Percentiles rank a stretch among this genome's conserved stretches.
Evolutionary conservation across 2,797 vertebrate species (phyloP).

Genomic region (Clarias platycephalus): DNA sequence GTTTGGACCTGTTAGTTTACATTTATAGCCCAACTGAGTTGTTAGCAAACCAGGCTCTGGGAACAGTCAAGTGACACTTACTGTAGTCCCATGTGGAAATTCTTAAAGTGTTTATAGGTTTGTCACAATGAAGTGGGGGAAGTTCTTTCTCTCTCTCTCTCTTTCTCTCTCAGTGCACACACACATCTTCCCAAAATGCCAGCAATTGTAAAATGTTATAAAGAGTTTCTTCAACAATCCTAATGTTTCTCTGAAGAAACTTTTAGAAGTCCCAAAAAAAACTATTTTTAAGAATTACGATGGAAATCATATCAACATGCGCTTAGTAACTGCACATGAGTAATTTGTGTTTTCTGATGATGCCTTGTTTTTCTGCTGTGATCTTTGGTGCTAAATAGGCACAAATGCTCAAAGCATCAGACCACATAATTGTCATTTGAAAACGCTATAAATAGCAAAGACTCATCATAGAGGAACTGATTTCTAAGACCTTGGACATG

Average conservation of each 20-base stretch:
- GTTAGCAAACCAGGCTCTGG: constrained; percentile 13
- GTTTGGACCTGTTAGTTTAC: background rate
- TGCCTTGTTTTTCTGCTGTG: background rate
- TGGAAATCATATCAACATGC: background rate
- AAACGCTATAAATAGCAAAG: constrained; percentile 20
- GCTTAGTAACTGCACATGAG: background rate
- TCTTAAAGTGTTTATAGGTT: constrained; percentile 15
- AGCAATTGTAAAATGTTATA: background rate
- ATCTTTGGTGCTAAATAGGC: background rate
- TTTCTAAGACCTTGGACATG: constrained; percentile 2
- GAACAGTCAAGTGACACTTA: constrained; percentile 25
- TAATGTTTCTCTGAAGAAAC: background rate
- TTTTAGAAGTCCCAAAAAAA: background rate
- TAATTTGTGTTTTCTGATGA: background rate
- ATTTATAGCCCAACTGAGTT: constrained; percentile 2
- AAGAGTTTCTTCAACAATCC: background rate
- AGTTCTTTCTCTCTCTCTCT: background rate
- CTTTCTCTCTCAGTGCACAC: background rate
- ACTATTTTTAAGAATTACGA: background rate
- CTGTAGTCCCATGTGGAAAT: background rate
- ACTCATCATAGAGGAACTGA: background rate
- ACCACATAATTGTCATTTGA: background rate
- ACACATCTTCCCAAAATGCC: background rate
- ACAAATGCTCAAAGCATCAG: background rate
- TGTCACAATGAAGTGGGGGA: background rate